Conservation (phyloP, 1,140 invertebrate genomes). For the Drosophila busckii region DNA sequence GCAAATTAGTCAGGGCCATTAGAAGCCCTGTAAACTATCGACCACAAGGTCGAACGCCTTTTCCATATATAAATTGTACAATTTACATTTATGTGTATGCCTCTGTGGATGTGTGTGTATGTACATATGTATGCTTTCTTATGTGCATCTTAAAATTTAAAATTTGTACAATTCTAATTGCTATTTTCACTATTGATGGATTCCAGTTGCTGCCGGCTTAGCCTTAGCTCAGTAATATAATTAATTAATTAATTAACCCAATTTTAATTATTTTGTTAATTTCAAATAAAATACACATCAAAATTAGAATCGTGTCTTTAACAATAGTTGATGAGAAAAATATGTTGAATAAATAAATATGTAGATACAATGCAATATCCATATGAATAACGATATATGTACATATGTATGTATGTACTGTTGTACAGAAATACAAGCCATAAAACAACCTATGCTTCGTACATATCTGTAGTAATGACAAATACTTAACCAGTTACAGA, state of each 20-base stretch:
- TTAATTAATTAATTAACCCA: background rate
- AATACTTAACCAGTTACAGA: too few relatives aligned
- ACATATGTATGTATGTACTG: background rate
- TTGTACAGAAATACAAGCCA: too few relatives aligned
- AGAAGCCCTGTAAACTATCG: too few relatives aligned
- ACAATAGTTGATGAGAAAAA: too few relatives aligned
- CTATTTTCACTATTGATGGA: background rate
- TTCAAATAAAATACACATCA: too few relatives aligned
- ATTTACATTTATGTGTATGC: too few relatives aligned
- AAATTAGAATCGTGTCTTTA: too few relatives aligned
- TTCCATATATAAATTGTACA: background rate
- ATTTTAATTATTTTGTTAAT: background rate
- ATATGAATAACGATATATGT: background rate
- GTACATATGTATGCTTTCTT: background rate
- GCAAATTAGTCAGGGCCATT: too few relatives aligned
- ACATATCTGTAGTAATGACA: too few relatives aligned
- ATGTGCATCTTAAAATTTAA: slow-evolving; percentile 1
- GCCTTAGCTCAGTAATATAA: background rate
- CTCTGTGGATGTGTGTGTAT: background rate
- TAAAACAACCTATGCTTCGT: too few relatives aligned
- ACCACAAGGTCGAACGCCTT: background rate
- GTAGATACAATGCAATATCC: background rate
- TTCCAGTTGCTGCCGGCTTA: slow-evolving; percentile 6
- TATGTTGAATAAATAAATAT: too few relatives aligned
- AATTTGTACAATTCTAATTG: background rate